A percentile compares a stretch with the other conserved stretches of the same genome.
Evolutionary conservation across 1,140 invertebrate genomes (phyloP).

Genomic region (Ooceraea biroi): DNA sequence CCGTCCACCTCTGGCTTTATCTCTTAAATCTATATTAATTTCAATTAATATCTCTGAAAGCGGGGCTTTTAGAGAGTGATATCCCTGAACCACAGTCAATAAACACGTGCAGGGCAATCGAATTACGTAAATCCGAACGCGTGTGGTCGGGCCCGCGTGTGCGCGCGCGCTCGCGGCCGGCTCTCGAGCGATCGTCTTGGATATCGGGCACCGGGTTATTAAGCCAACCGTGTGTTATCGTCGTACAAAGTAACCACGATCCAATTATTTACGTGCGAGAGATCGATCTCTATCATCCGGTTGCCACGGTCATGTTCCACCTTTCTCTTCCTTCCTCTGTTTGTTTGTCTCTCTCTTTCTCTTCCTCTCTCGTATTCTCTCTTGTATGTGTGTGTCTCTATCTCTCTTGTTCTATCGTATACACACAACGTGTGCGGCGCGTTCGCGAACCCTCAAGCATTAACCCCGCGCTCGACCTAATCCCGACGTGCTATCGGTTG

Average conservation of each 20-base stretch:
- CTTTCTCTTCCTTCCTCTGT: not conserved
- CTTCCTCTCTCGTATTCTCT: not conserved
- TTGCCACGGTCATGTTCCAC: slow-evolving; percentile 41
- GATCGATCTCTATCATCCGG: slow-evolving; percentile 65
- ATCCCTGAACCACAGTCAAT: not conserved
- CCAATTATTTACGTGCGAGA: slow-evolving; percentile 66
- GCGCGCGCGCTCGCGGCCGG: no score
- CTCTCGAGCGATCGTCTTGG: slow-evolving; percentile 28
- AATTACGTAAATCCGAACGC: slow-evolving; percentile 4
- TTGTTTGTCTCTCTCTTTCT: not conserved
- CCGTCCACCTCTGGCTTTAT: not conserved
- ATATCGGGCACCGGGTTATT: slow-evolving; percentile 72
- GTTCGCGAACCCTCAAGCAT: slow-evolving; percentile 43
- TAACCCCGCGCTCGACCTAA: slow-evolving; percentile 52
- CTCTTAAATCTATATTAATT: slow-evolving; percentile 10
- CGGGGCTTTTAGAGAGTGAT: not conserved
- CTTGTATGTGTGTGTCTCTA: not conserved
- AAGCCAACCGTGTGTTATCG: slow-evolving; percentile 45
- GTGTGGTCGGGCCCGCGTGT: no score
- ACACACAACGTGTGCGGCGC: slow-evolving; percentile 20
- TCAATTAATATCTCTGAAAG: slow-evolving; percentile 33
- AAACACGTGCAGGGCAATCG: slow-evolving; percentile 33
- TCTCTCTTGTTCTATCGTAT: slow-evolving; percentile 27
- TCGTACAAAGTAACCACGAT: slow-evolving; percentile 65
- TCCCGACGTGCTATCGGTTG: slow-evolving; percentile 57